A percentile compares a stretch with the other conserved stretches of the same genome.
These are phyloP conservation scores for Stegana nigrithorax DNA, from an alignment of 2,888 invertebrate genomes.

Conservation along the genomic window DNA sequence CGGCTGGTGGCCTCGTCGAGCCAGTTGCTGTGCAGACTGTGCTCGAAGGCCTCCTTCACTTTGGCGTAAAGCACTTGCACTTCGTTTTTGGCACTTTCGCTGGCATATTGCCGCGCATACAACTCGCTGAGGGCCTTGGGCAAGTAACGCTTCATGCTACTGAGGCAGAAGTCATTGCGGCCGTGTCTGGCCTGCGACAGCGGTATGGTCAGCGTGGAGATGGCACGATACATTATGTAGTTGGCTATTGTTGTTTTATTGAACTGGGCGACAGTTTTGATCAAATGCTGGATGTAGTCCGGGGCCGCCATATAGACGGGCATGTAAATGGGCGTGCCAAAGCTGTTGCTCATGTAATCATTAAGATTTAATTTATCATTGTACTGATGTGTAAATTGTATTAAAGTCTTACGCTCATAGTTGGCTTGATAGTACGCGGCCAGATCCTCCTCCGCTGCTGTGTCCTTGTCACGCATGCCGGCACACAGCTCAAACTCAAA, in stretches of 20 bases:
- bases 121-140: constrained; percentile 60
- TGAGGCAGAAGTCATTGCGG: constrained; percentile 44
- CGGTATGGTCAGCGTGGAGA: constrained; percentile 42
- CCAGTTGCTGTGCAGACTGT: constrained; percentile 50
- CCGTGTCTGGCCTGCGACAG: constrained; percentile 26
- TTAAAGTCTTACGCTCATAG: constrained; percentile 48
- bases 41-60: constrained; percentile 41
- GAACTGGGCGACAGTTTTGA: constrained; percentile 44
- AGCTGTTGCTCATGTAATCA: constrained; percentile 50
- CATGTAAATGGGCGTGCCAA: constrained; percentile 43
- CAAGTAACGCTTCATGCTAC: constrained; percentile 44
- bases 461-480: constrained; percentile 37
- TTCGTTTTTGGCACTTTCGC: constrained; percentile 36
- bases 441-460: constrained; percentile 30
- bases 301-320: constrained; percentile 60
- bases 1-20: constrained; percentile 55
- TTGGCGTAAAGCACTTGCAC: constrained; percentile 42
- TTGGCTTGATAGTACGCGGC: constrained; percentile 31
- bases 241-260: constrained; percentile 57
- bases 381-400: constrained; percentile 42
- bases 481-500: constrained; percentile 59
- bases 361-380: constrained; percentile 50
- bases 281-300: constrained; percentile 53
- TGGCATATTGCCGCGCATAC: constrained; percentile 47
- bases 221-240: constrained; percentile 63